These are phyloP conservation scores for Anser cygnoides DNA, from an alignment of 2,113 vertebrate genomes.

Conservation along the genomic window DNA sequence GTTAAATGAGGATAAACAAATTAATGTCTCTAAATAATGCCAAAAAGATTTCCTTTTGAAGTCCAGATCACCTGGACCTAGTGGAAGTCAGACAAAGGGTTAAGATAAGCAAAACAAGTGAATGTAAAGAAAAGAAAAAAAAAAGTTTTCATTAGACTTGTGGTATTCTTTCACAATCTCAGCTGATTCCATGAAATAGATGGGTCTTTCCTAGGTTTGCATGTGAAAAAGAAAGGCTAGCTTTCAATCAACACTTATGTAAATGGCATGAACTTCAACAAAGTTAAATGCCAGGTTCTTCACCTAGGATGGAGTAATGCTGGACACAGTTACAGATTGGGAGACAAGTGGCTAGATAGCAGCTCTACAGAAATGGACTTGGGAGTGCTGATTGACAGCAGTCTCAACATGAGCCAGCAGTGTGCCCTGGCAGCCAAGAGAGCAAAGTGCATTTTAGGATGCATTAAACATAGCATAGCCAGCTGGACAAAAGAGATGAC, in stretches of 20 bases:
- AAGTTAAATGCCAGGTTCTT: background rate
- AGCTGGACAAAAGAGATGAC: too few species aligned
- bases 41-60: background rate
- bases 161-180: background rate
- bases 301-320: too few species aligned
- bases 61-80: background rate
- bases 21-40: background rate
- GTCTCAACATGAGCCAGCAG: too few species aligned
- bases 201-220: accelerated
- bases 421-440: too few species aligned
- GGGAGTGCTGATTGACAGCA: too few species aligned
- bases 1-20: background rate
- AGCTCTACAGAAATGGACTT: too few species aligned
- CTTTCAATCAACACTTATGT: background rate
- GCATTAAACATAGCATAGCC: too few species aligned
- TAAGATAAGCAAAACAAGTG: background rate
- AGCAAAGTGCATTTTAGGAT: too few species aligned
- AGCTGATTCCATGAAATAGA: background rate
- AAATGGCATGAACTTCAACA: background rate
- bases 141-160: background rate
- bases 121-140: background rate
- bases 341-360: too few species aligned
- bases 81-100: background rate
- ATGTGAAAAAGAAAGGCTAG: background rate
- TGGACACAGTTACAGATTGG: too few species aligned